Conservation (phyloP, 2,888 invertebrate genomes). For the Apamea monoglypha region DNA sequence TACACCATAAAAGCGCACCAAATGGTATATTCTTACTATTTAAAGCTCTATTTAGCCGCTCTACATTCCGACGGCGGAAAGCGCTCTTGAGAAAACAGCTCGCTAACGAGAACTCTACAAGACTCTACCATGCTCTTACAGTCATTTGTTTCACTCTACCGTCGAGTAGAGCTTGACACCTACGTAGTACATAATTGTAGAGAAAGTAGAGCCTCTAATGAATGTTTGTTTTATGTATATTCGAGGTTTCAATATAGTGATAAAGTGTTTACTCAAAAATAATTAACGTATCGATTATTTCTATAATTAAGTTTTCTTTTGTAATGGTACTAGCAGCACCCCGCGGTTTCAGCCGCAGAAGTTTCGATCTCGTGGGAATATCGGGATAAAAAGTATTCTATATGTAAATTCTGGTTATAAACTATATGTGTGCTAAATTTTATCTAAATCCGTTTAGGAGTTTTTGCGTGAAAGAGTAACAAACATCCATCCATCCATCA, state of each 20-base stretch:
- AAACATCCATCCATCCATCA: no score
- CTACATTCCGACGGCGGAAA: constrained; percentile 27
- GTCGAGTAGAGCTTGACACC: constrained; percentile 34
- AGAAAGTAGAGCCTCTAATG: background rate
- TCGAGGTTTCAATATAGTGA: background rate
- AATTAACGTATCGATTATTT: background rate
- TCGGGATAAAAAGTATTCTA: no score
- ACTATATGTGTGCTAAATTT: no score
- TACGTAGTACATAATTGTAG: background rate
- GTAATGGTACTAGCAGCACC: background rate
- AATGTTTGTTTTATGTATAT: background rate
- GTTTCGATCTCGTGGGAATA: no score
- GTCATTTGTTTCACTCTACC: constrained; percentile 45
- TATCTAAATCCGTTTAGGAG: no score
- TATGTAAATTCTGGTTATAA: no score
- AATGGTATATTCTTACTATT: constrained; percentile 30
- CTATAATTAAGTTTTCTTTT: background rate
- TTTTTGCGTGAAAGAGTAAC: no score
- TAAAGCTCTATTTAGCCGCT: constrained; percentile 43
- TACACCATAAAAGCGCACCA: constrained; percentile 7
- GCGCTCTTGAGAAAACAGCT: constrained; percentile 46
- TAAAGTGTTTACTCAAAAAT: background rate
- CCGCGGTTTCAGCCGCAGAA: no score
- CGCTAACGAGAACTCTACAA: constrained; percentile 48
- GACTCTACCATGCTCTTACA: constrained; percentile 16